These are phyloP conservation scores for Dendrocincla tyrannina DNA, from an alignment of 2,797 vertebrate genomes.

Conservation along the genomic window DNA sequence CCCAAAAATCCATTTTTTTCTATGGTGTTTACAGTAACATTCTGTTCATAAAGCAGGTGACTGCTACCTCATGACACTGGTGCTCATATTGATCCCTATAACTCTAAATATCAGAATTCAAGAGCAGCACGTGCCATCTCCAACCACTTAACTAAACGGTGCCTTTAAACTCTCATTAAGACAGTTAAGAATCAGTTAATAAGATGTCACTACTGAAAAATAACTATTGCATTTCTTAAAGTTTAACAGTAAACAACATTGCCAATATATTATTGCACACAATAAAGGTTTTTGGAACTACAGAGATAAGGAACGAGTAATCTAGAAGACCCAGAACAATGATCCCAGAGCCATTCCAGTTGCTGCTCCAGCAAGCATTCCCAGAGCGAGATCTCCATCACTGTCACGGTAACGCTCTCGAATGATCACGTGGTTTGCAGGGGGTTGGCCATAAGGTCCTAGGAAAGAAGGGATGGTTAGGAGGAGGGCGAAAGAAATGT, in stretches of 20 bases:
- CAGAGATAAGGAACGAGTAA: background rate
- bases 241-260: slow-evolving; percentile 69
- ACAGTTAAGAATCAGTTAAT: slow-evolving; percentile 49
- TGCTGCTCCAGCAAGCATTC: slow-evolving; percentile 92
- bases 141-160: slow-evolving; percentile 13
- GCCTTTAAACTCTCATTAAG: slow-evolving; percentile 37
- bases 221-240: slow-evolving; percentile 64
- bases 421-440: slow-evolving; percentile 87
- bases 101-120: background rate
- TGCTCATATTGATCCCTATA: slow-evolving; percentile 6
- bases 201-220: slow-evolving; percentile 63
- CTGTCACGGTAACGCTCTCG: slow-evolving; percentile 86
- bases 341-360: slow-evolving; percentile 95
- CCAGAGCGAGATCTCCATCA: slow-evolving; percentile 87
- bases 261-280: slow-evolving; percentile 71
- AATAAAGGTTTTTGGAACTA: slow-evolving; percentile 59
- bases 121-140: background rate
- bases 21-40: background rate
- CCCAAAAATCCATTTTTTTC: background rate
- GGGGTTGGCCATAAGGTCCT: slow-evolving; percentile 84
- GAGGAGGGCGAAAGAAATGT: background rate
- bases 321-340: slow-evolving; percentile 93
- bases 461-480: background rate
- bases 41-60: background rate
- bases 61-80: background rate